Percentiles rank a stretch among this genome's conserved stretches.
Conservation (phyloP, 2,797 vertebrate genomes). For the Sebastiscus albofasciatus region DNA sequence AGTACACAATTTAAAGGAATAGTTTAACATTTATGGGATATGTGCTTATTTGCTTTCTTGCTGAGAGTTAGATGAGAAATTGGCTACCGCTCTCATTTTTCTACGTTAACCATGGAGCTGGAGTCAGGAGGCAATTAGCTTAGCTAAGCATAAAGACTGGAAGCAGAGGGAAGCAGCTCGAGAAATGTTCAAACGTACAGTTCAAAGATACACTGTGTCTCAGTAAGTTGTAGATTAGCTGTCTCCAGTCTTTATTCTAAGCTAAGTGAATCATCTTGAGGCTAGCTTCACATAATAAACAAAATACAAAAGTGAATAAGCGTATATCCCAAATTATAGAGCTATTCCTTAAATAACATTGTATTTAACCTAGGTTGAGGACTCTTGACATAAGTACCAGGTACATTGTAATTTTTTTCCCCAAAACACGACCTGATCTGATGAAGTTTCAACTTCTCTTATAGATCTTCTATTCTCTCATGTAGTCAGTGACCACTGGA, state of each 20-base stretch:
- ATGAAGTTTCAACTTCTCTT: constrained; percentile 83
- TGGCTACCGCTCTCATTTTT: background rate
- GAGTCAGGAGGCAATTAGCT: background rate
- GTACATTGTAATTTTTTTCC: constrained; percentile 3
- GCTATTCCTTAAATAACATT: background rate
- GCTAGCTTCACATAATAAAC: background rate
- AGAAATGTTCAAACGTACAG: background rate
- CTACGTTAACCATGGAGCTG: background rate
- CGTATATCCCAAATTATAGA: background rate
- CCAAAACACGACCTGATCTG: constrained; percentile 58
- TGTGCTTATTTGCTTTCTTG: background rate
- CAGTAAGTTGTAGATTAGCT: background rate
- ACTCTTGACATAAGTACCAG: background rate
- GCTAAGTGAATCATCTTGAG: background rate
- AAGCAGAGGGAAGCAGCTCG: background rate
- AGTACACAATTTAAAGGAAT: constrained; percentile 55
- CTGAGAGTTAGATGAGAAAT: background rate
- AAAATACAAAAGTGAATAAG: background rate
- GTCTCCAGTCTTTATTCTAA: background rate
- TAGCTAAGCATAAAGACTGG: background rate
- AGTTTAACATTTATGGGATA: background rate
- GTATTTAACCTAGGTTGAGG: background rate
- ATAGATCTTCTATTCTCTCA: constrained; percentile 85
- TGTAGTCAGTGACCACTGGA: constrained; percentile 90
- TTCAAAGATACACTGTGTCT: background rate